Percentiles rank a stretch among this genome's conserved stretches.
phyloP scores from a whole-genome alignment of 2,888 invertebrate genomes.

The Cynaeus angustus region DNA sequence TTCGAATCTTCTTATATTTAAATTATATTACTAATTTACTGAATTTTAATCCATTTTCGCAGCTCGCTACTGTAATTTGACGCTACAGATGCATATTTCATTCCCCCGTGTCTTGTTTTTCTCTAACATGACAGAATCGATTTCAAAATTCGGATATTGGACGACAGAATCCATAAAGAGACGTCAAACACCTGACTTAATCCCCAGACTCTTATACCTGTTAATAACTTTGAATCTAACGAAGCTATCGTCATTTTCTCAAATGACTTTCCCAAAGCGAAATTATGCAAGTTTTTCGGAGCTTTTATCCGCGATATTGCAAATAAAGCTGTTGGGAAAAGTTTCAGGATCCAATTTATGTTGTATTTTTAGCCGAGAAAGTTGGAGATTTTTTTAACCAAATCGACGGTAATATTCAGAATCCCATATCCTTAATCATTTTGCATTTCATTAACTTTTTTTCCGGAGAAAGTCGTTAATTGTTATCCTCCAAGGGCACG shows the following conservation, averaged over 20 bases:
- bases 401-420: constrained; percentile 17
- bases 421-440: constrained; percentile 9
- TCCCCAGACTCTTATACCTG: too few relatives aligned
- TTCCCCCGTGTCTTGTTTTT: too few relatives aligned
- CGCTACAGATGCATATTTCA: too few relatives aligned
- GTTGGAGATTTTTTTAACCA: constrained; percentile 15
- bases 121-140: too few relatives aligned
- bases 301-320: constrained; percentile 27
- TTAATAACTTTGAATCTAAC: constrained; percentile 2
- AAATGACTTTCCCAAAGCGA: constrained; percentile 17
- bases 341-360: constrained; percentile 31
- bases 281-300: constrained; percentile 26
- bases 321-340: constrained; percentile 27
- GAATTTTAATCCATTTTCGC: too few relatives aligned
- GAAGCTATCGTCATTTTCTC: constrained; percentile 11
- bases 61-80: too few relatives aligned
- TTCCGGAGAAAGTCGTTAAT: background rate
- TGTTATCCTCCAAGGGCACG: background rate
- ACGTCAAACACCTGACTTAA: too few relatives aligned
- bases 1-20: too few relatives aligned
- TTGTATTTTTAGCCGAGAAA: constrained; percentile 14
- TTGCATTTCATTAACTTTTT: constrained; percentile 6
- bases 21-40: background rate
- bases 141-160: too few relatives aligned
- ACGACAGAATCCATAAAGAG: too few relatives aligned